Percentiles rank a stretch among this genome's conserved stretches.
phyloP scores from a whole-genome alignment of 2,113 vertebrate genomes.

The Notarius quadriscutis region DNA sequence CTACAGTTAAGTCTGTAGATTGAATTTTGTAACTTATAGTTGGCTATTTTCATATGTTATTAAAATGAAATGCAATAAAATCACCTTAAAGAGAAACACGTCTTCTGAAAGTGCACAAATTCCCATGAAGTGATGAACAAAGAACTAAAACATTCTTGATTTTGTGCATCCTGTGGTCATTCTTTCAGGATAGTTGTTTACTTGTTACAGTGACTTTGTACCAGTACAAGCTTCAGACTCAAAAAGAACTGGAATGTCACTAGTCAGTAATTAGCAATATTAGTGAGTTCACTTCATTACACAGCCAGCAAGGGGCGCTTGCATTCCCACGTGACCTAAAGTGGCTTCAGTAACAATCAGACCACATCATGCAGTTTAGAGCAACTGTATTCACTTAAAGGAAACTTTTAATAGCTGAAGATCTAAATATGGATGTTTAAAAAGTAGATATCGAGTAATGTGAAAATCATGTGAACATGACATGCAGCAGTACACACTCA shows the following conservation, averaged over 20 bases:
- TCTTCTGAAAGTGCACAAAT: neutral
- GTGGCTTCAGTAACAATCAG: neutral
- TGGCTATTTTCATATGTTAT: too few species aligned
- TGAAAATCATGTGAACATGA: neutral
- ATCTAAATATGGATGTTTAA: neutral
- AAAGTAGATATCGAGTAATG: neutral
- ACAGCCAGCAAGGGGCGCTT: slow-evolving; percentile 15
- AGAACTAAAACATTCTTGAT: too few species aligned
- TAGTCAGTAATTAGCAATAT: neutral
- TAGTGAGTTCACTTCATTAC: neutral
- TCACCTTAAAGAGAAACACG: neutral
- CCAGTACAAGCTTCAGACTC: neutral
- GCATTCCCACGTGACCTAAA: neutral
- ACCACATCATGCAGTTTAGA: neutral
- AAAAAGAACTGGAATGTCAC: neutral
- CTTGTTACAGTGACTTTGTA: neutral
- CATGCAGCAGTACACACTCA: neutral
- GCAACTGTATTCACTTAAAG: neutral
- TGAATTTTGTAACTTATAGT: too few species aligned
- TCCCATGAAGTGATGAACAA: too few species aligned
- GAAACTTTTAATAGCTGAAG: neutral
- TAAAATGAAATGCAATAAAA: neutral
- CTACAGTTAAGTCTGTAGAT: too few species aligned
- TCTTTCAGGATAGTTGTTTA: neutral
- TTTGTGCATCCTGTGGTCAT: neutral